Conservation (phyloP, 2,113 vertebrate species). For the Hemibagrus wyckioides region DNA sequence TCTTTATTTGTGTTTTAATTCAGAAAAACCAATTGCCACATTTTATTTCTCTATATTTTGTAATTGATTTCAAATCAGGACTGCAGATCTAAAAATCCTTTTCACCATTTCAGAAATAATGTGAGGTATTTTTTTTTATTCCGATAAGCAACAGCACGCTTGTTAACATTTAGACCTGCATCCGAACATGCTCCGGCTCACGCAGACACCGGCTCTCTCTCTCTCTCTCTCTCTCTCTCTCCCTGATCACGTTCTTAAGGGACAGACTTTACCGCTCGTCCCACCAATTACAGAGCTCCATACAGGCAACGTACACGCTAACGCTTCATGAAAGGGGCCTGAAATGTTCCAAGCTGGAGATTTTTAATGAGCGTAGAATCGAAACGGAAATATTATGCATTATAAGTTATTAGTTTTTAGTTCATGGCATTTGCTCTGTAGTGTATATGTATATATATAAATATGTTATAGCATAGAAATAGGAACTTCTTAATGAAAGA, state of each 20-base stretch:
- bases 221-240: too few species aligned
- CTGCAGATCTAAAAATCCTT: not conserved
- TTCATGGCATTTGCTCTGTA: not conserved
- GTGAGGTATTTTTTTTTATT: not conserved
- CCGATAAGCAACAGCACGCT: too few species aligned
- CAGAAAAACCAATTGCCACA: not conserved
- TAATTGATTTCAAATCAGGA: not conserved
- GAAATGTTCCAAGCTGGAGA: not conserved
- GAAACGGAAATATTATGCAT: not conserved
- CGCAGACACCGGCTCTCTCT: not conserved
- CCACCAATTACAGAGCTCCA: not conserved
- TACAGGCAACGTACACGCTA: not conserved
- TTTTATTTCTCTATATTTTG: not conserved
- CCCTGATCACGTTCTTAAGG: not conserved
- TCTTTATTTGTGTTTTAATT: not conserved
- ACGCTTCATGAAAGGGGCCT: constrained; percentile 9
- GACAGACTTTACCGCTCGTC: not conserved
- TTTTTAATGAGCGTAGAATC: not conserved
- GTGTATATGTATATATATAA: not conserved
- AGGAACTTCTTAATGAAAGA: not conserved
- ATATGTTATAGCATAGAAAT: not conserved
- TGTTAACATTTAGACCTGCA: not conserved
- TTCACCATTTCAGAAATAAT: not conserved
- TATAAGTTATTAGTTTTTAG: not conserved
- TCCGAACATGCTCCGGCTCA: not conserved